phyloP scores from a whole-genome alignment of 2,888 invertebrate species.

The Beris chalybata region DNA sequence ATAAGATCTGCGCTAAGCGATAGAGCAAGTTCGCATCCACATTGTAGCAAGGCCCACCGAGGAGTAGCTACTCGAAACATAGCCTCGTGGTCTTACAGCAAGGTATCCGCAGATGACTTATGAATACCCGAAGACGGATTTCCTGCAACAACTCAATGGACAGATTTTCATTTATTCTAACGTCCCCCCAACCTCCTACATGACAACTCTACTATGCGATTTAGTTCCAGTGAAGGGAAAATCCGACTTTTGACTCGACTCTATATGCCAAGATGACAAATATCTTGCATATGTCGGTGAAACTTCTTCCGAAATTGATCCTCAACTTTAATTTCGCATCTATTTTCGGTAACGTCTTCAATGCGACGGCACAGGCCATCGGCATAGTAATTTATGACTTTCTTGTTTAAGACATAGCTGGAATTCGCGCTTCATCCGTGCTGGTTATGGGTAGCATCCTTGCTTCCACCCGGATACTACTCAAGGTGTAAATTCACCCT shows the following conservation, averaged over 20 bases:
- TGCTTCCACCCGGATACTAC: not conserved
- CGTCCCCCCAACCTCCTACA: no score
- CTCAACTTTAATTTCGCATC: conserved; percentile 4
- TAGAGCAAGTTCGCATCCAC: no score
- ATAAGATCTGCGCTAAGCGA: no score
- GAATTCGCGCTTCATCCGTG: not conserved
- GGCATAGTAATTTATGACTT: conserved; percentile 13
- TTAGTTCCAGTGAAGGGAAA: no score
- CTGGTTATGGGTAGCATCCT: not conserved
- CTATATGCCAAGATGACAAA: conserved; percentile 16
- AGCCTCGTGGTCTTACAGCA: no score
- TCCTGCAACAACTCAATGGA: no score
- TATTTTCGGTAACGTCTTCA: conserved; percentile 14
- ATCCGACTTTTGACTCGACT: not conserved
- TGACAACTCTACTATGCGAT: no score
- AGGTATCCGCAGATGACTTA: no score
- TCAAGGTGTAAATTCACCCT: conserved; percentile 39
- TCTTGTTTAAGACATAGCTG: not conserved
- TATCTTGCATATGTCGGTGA: conserved; percentile 19
- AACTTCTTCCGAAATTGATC: conserved; percentile 10
- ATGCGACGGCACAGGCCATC: not conserved
- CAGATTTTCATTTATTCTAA: no score
- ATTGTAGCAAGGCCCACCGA: no score
- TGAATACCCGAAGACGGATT: no score
- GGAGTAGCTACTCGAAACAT: no score